Evolutionary conservation across 2,113 vertebrate species (phyloP).

Genomic region (Glaucomys volans): DNA sequence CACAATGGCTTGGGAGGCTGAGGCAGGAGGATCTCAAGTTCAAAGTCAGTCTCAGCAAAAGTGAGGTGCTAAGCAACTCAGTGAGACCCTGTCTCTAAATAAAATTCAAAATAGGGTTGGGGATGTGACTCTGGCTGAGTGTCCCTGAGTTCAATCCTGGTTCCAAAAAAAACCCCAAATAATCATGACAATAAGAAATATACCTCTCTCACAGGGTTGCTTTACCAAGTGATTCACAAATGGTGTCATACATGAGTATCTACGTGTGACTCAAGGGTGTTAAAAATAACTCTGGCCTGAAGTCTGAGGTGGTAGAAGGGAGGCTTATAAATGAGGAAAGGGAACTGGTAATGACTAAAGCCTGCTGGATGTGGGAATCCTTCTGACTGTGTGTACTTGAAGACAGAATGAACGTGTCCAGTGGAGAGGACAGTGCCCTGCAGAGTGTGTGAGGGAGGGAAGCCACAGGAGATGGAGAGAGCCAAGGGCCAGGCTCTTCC

Average conservation of each 20-base stretch:
- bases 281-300: conserved; percentile 19
- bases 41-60: no score
- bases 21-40: no score
- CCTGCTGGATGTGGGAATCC: background rate
- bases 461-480: background rate
- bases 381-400: background rate
- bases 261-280: background rate
- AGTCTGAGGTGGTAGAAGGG: background rate
- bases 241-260: background rate
- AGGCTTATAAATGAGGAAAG: conserved; percentile 24
- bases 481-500: background rate
- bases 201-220: background rate
- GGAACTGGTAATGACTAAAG: background rate
- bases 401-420: background rate
- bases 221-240: conserved; percentile 57
- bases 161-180: no score
- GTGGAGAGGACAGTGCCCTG: background rate
- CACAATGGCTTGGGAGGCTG: no score
- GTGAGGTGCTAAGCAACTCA: no score
- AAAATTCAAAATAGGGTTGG: no score
- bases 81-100: no score
- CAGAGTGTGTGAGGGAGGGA: background rate
- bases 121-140: no score
- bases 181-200: conserved; percentile 8
- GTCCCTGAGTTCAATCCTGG: no score